Evolutionary conservation across 2,888 invertebrate genomes (phyloP), one percentile per base, ranked within the genome.

Genomic region (Listrodromus nycthemerus): DNA sequence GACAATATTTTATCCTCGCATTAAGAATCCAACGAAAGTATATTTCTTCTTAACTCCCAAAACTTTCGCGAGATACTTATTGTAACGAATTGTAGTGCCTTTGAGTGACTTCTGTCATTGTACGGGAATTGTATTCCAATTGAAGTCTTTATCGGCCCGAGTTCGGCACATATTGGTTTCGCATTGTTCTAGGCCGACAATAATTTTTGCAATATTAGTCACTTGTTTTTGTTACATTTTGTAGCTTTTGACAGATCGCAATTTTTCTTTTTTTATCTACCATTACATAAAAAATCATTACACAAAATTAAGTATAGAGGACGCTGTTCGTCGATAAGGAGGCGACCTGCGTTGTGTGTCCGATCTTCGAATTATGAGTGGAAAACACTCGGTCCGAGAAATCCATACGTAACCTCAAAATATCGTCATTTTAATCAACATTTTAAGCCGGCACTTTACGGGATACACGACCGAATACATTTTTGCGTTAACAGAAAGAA

Each of bases 401-500:
- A 45, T 21, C 21, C 13, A 55, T 24, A 55, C 55, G 21, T 55
- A 55, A 55, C 55, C 55, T 55, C 21, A 55, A 55, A 55, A 55
- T 21, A 55, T 10, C 13, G 21, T 55, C 2, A 45, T 45, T 10
- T 13, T 21, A 24, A 24, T 55, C 13, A 24, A 19, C 52, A 52
- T 19, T 19, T 65, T 75, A 10, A 37, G 21, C 65, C 33, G 27
- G 48, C 45, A 37, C 33, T 24, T 65, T 37, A 65, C 33, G 63
- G 37, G 21, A 52, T 50, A 37, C 6, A 50, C 33, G 75, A 65
- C 21, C 30, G 24, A 3, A 50, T 27, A 19, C 13, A 63, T 80
- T 21, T 55, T 66, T 45, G 63, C 13, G 16, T 27, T 6, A 61
- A 27, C 27, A 27, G 16, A 61, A 30, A 33, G 86, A 30, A 89